Evolutionary conservation across 2,888 invertebrate species (phyloP).

Genomic region (Cylloceria caligata): DNA sequence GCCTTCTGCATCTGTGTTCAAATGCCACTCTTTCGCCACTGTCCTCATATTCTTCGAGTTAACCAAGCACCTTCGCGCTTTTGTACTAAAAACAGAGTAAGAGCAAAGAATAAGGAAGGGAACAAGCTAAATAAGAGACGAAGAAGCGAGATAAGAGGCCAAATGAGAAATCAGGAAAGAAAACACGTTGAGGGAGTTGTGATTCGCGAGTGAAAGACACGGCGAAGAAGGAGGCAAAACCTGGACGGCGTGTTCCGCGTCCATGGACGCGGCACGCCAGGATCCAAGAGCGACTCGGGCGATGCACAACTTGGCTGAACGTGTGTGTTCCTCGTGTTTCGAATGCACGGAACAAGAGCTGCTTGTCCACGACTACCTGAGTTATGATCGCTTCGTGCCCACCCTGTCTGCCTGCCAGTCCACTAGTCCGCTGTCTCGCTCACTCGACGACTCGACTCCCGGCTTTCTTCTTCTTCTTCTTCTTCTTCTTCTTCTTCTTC

Average conservation of each 20-base stretch:
- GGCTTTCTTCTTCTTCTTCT: constrained; percentile 54
- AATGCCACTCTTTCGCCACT: background rate
- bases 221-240: constrained; percentile 20
- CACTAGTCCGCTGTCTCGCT: constrained; percentile 25
- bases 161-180: background rate
- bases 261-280: constrained; percentile 68
- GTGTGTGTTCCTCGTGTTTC: constrained; percentile 80
- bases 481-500: constrained; percentile 63
- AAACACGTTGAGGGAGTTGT: background rate
- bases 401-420: constrained; percentile 76
- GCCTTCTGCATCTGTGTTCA: background rate
- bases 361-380: constrained; percentile 80
- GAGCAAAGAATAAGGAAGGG: background rate
- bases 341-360: constrained; percentile 80
- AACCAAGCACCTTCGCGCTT: background rate
- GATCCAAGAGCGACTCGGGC: constrained; percentile 58
- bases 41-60: background rate
- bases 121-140: too few species aligned
- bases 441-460: constrained; percentile 64
- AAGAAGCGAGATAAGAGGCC: background rate
- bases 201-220: constrained; percentile 2
- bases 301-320: constrained; percentile 71
- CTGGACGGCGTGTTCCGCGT: constrained; percentile 63
- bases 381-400: constrained; percentile 80
- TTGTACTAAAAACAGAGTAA: background rate